Evolutionary conservation across 2,888 invertebrate genomes (phyloP), one percentile per base, ranked within the genome.

Genomic region (Geotrupes spiniger): DNA sequence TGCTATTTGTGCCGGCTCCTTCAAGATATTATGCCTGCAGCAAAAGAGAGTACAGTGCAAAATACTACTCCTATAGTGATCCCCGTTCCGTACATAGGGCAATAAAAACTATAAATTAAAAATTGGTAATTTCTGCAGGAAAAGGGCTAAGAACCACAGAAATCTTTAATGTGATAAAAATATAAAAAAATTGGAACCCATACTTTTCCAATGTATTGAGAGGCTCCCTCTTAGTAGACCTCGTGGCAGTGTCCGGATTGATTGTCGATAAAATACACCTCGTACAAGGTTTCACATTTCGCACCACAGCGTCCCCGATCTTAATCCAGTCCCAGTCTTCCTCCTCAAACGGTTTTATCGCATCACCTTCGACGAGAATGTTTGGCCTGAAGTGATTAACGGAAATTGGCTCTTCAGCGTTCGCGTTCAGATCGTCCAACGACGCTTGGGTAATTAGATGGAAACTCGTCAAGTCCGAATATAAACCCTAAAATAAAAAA

Each of bases 311-410:
- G 21, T 74, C 69, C 0, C 81, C 81, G 15, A 82, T 76, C 63
- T 74, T 77, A 15, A 82, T 68, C 74, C 78, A 80, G 12, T 75
- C 72, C 81, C 81, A 82, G 12, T 68, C 59, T 51, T 82, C 81
- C 66, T 82, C 80, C 2, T 63, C 71, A 55, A 72, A 79, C 2
- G 78, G 63, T 38, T 56, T 51, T 3, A 67, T 40, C 12, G 66
- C 57, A 12, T 67, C 63, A 6, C 76, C 77, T 14, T 74, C 71
- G 1, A 82, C 69, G 0, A 80, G 64, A 38, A 83, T 74, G 61
- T 80, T 82, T 4, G 81, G 79, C 50, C 83, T 68, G 63, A 82
- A 81, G 59, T 78, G 74, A 33, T 73, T 62, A 8, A 70, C 65
- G 3, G 72, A 65, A 2, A 80, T 70, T 5, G 63, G 63, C 25